Conservation (phyloP, 2,797 vertebrate genomes). For the Enteromius mattozi region DNA sequence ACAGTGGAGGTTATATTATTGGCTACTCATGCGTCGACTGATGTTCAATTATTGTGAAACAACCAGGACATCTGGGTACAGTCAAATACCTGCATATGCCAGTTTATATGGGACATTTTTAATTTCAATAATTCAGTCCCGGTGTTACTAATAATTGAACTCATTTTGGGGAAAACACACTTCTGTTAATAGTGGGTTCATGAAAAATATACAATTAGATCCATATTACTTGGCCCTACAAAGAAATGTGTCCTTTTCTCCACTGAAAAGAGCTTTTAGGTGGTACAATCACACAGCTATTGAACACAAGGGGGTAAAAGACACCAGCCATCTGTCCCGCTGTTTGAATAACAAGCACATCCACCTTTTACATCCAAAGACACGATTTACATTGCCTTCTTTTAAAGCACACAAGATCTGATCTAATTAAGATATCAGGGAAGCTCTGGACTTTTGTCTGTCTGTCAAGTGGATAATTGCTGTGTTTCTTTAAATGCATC, state of each 20-base stretch:
- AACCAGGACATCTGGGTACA: constrained; percentile 31
- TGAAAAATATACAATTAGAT: not conserved
- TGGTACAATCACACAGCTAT: constrained; percentile 1
- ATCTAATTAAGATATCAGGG: constrained; percentile 38
- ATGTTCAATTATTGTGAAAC: constrained; percentile 15
- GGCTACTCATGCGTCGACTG: not conserved
- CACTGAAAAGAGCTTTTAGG: constrained; percentile 4
- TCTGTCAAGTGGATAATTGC: constrained; percentile 40
- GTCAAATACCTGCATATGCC: constrained; percentile 7
- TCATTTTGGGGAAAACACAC: constrained; percentile 2
- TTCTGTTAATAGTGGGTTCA: not conserved
- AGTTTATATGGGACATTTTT: constrained; percentile 2
- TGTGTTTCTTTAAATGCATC: constrained; percentile 30
- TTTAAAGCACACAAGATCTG: constrained; percentile 16
- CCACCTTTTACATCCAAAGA: constrained; percentile 34
- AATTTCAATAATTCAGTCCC: not conserved
- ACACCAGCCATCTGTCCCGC: constrained; percentile 37
- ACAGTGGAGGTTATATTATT: not conserved
- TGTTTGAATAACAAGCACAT: constrained; percentile 42
- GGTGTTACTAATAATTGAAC: not conserved
- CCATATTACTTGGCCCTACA: not conserved
- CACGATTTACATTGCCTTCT: constrained; percentile 3
- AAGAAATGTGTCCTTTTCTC: not conserved
- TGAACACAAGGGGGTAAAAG: constrained; percentile 15
- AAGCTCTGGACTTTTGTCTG: constrained; percentile 27